Evolutionary conservation across 2,797 vertebrate species (phyloP).

Genomic region (Acridotheres tristis): DNA sequence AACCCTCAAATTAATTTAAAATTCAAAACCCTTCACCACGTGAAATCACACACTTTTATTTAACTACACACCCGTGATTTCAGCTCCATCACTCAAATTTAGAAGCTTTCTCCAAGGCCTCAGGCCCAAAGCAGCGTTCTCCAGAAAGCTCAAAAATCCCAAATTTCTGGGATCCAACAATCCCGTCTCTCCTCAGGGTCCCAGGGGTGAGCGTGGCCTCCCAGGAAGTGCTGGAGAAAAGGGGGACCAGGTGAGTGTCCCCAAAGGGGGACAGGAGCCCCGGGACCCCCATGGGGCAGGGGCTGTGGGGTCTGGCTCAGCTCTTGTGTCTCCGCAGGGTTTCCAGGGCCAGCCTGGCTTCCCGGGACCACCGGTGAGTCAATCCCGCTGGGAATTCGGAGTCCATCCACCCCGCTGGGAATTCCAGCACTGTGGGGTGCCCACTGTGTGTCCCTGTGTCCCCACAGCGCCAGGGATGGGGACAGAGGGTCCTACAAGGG

Average conservation of each 20-base stretch:
- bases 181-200: constrained; percentile 75
- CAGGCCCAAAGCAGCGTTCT: no score
- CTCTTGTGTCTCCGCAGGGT: constrained; percentile 76
- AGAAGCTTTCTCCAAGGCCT: no score
- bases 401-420: rapidly evolving
- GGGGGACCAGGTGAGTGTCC: constrained; percentile 86
- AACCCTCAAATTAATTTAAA: no score
- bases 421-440: rapidly evolving
- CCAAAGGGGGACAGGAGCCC: background rate
- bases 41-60: no score
- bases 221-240: constrained; percentile 83
- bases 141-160: no score
- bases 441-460: background rate
- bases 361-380: constrained; percentile 88
- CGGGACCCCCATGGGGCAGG: rapidly evolving
- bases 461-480: background rate
- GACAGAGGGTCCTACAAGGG: rapidly evolving
- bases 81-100: no score
- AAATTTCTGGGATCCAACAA: no score
- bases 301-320: background rate
- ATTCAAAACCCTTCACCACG: no score
- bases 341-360: constrained; percentile 94
- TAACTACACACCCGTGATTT: no score
- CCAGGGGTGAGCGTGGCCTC: constrained; percentile 87
- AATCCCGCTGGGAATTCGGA: background rate